These are phyloP conservation scores for Solenopsis invicta DNA, from an alignment of 1,140 invertebrate species.

Conservation along the genomic window DNA sequence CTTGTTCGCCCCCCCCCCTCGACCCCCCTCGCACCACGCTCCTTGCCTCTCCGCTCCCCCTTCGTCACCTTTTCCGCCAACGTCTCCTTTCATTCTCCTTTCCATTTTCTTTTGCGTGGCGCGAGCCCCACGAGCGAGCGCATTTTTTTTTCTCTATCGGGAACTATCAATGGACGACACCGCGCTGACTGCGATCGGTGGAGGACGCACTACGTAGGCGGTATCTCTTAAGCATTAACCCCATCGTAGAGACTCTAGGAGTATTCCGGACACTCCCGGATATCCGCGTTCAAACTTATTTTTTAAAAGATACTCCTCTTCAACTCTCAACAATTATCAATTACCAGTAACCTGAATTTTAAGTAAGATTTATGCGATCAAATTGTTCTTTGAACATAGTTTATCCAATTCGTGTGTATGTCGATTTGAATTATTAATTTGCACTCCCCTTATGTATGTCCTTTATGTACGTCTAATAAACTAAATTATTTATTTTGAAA, in stretches of 20 bases:
- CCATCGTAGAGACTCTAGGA: background rate
- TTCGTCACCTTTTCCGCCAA: slow-evolving; percentile 47
- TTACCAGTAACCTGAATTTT: background rate
- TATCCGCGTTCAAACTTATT: background rate
- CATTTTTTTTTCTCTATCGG: slow-evolving; percentile 40
- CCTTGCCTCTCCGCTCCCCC: background rate
- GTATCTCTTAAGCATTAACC: slow-evolving; percentile 33
- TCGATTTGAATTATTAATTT: background rate
- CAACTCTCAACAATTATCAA: background rate
- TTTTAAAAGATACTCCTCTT: background rate
- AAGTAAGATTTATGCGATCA: background rate
- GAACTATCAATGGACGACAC: slow-evolving; percentile 65
- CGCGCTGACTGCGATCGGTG: slow-evolving; percentile 44
- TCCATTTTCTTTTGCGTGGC: slow-evolving; percentile 61
- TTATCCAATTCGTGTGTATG: background rate
- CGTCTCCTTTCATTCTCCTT: slow-evolving; percentile 74
- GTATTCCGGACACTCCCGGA: background rate
- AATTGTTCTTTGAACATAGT: background rate
- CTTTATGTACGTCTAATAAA: background rate
- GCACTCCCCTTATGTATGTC: background rate
- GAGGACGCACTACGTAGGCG: slow-evolving; percentile 37
- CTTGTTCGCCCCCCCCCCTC: slow-evolving; percentile 24
- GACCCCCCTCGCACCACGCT: background rate
- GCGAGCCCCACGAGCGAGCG: slow-evolving; percentile 4
- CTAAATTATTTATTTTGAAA: background rate